These are phyloP conservation scores for Rhagium mordax DNA, from an alignment of 2,888 invertebrate genomes.

Conservation along the genomic window DNA sequence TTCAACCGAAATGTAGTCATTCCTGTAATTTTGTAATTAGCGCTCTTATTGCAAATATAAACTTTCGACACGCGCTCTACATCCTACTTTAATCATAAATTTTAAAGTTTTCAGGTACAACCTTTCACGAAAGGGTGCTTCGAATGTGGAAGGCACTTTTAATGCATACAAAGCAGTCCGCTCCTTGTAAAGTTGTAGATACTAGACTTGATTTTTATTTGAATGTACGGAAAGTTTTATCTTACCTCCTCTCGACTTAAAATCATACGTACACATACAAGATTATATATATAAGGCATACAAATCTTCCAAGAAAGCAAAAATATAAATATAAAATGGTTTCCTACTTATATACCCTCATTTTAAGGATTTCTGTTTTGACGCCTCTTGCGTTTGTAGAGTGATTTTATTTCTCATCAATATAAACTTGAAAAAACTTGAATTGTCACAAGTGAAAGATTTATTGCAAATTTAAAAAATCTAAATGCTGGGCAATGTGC, in stretches of 20 bases:
- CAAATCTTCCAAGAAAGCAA: no score
- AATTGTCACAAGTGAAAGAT: no score
- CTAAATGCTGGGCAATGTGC: no score
- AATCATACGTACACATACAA: not conserved
- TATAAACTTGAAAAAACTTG: no score
- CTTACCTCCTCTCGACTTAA: not conserved
- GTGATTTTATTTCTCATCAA: no score
- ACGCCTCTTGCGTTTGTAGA: no score
- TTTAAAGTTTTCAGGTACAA: slow-evolving; percentile 52
- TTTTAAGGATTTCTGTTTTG: no score
- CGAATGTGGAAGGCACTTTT: slow-evolving; percentile 51
- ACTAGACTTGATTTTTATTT: slow-evolving; percentile 14
- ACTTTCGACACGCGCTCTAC: slow-evolving; percentile 45
- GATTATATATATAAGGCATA: no score
- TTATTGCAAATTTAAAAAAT: no score
- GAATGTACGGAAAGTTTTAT: not conserved
- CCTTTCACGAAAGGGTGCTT: slow-evolving; percentile 39
- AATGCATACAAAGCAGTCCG: slow-evolving; percentile 57
- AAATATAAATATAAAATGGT: no score
- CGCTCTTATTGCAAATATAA: slow-evolving; percentile 47
- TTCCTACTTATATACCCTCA: no score
- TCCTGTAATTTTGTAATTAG: slow-evolving; percentile 45
- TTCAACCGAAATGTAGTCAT: slow-evolving; percentile 40
- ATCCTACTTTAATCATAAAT: slow-evolving; percentile 50
- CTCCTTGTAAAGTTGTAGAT: slow-evolving; percentile 19